Conservation (phyloP, 2,888 invertebrate species). For the Lepas anatifera region DNA sequence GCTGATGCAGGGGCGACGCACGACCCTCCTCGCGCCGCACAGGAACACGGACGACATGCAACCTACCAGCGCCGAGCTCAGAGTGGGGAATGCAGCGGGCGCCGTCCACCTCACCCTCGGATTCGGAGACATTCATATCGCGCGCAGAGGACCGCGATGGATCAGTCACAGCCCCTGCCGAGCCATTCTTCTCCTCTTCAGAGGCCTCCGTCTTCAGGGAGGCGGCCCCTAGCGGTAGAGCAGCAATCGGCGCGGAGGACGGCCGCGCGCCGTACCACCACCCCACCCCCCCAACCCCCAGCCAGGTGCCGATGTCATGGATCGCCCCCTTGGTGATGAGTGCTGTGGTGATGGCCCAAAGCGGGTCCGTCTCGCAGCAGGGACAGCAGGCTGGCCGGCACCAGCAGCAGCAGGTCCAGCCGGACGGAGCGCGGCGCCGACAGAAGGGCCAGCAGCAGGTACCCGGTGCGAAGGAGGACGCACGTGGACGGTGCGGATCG, state of each 20-base stretch:
- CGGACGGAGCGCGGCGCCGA: constrained; percentile 16
- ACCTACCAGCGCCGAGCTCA: not conserved
- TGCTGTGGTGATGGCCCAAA: not conserved
- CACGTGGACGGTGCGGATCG: constrained; percentile 18
- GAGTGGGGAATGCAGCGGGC: too few relatives aligned
- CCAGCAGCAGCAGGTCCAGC: constrained; percentile 14
- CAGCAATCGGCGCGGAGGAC: not conserved
- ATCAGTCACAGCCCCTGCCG: not conserved
- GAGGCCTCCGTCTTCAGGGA: not conserved
- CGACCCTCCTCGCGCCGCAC: not conserved
- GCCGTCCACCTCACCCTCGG: not conserved
- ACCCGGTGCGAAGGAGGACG: constrained; percentile 20
- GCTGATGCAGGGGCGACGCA: too few relatives aligned
- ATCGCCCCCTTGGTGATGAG: not conserved
- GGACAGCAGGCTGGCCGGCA: constrained; percentile 17
- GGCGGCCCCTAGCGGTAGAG: not conserved
- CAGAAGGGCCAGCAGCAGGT: constrained; percentile 20
- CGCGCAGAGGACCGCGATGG: not conserved
- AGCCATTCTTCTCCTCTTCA: not conserved
- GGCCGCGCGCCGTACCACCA: not conserved
- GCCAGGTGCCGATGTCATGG: not conserved
- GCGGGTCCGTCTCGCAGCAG: constrained; percentile 14
- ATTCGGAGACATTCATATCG: not conserved
- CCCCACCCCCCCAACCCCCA: too few relatives aligned
- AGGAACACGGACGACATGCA: not conserved